These are phyloP conservation scores for Drosophila arawakana DNA, from an alignment of 1,140 invertebrate species.

Conservation along the genomic window DNA sequence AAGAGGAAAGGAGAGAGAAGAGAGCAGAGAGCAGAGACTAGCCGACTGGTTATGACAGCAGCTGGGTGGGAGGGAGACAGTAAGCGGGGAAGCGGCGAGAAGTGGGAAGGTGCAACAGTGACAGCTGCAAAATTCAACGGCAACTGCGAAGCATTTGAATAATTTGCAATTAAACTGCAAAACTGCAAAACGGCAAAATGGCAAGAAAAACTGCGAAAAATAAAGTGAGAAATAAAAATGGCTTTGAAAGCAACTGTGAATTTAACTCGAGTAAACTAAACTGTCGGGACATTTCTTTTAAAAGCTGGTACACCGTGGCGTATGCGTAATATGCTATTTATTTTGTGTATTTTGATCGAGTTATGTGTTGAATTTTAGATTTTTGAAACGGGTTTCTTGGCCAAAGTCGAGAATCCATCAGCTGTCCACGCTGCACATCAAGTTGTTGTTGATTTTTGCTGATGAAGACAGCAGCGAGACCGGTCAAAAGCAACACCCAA, in stretches of 20 bases:
- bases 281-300: constrained; percentile 43
- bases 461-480: constrained; percentile 73
- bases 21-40: constrained; percentile 2
- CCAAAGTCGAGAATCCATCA: constrained; percentile 63
- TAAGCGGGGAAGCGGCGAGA: not conserved
- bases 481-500: constrained; percentile 78
- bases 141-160: constrained; percentile 66
- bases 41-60: constrained; percentile 75
- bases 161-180: constrained; percentile 73
- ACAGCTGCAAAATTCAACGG: constrained; percentile 30
- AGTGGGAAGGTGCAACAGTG: constrained; percentile 15
- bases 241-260: not conserved
- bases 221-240: not conserved
- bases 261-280: constrained; percentile 26
- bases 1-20: constrained; percentile 19
- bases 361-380: constrained; percentile 18
- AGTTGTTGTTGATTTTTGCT: constrained; percentile 42
- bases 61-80: constrained; percentile 54
- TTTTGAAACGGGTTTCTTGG: constrained; percentile 42
- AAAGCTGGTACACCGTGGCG: constrained; percentile 41
- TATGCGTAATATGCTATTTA: constrained; percentile 74
- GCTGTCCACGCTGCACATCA: constrained; percentile 65
- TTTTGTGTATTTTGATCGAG: constrained; percentile 29
- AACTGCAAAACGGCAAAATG: constrained; percentile 29
- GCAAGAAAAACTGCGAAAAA: not conserved